Evolutionary conservation across 2,797 vertebrate genomes (phyloP).

Genomic region (Salarias fasciatus): DNA sequence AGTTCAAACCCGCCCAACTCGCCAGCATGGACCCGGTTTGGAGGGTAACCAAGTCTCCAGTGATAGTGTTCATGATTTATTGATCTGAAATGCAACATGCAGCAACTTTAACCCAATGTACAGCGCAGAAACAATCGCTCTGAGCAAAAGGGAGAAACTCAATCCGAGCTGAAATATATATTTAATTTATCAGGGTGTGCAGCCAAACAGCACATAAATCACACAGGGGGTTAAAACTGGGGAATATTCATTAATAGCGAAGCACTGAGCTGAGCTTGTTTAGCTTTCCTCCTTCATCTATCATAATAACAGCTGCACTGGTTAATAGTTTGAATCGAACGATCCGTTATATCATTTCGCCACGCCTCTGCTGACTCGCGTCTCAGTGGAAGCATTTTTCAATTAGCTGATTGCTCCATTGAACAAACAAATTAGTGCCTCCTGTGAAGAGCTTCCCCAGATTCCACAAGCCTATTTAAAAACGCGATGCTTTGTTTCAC

Average conservation of each 20-base stretch:
- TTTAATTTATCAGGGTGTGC: constrained; percentile 28
- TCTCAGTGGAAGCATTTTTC: constrained; percentile 59
- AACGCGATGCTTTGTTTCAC: constrained; percentile 33
- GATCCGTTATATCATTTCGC: constrained; percentile 64
- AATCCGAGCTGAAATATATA: constrained; percentile 28
- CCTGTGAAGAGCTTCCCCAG: constrained; percentile 32
- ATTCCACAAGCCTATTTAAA: constrained; percentile 37
- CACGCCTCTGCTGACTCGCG: constrained; percentile 46
- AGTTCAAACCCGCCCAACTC: background rate
- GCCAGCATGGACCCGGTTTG: background rate
- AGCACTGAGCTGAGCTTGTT: constrained; percentile 63
- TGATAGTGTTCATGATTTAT: no score
- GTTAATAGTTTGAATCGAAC: constrained; percentile 67
- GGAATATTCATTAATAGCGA: constrained; percentile 60
- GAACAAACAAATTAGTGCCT: constrained; percentile 58
- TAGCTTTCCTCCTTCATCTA: constrained; percentile 72
- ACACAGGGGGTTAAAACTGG: constrained; percentile 47
- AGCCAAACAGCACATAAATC: constrained; percentile 62
- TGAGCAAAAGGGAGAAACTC: constrained; percentile 16
- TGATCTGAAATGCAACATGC: constrained; percentile 13
- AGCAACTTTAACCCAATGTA: constrained; percentile 9
- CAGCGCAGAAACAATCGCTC: background rate
- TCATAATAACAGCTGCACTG: constrained; percentile 67
- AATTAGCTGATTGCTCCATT: constrained; percentile 64
- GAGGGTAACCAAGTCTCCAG: background rate